phyloP scores from a whole-genome alignment of 2,797 vertebrate species.

The Lates japonicus region DNA sequence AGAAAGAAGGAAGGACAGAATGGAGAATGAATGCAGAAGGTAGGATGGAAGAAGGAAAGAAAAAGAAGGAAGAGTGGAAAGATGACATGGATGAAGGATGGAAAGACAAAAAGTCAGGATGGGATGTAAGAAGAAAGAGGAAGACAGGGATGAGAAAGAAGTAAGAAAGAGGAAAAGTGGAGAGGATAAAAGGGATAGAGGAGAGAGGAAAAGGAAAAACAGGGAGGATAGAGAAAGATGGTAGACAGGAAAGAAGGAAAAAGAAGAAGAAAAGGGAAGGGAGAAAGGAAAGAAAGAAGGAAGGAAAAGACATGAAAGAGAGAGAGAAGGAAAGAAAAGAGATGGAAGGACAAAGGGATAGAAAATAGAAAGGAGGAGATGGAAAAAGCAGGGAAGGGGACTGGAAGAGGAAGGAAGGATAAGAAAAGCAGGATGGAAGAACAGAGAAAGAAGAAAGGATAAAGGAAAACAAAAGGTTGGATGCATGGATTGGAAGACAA shows the following conservation, averaged over 20 bases:
- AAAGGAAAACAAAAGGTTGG: background rate
- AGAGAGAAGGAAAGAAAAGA: background rate
- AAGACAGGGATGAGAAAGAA: too few species aligned
- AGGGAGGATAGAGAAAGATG: background rate
- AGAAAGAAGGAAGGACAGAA: too few species aligned
- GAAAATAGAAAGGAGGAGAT: background rate
- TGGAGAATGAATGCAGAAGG: too few species aligned
- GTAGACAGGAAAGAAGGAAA: background rate
- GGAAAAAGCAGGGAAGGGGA: background rate
- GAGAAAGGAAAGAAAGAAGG: background rate
- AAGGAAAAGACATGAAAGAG: background rate
- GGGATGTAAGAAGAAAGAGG: background rate
- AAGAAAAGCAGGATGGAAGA: background rate
- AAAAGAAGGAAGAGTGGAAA: background rate
- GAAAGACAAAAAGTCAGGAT: background rate
- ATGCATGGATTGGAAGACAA: background rate
- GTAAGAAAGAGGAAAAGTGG: background rate
- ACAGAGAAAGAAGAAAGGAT: background rate
- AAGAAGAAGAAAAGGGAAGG: background rate
- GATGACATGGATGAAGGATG: background rate
- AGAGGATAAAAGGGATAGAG: background rate
- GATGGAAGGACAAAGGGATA: background rate
- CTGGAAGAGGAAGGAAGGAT: too few species aligned
- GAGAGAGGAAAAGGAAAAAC: background rate
- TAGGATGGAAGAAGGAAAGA: too few species aligned